Conservation (phyloP, 2,888 invertebrate species). For the Osedax frankpressi region DNA sequence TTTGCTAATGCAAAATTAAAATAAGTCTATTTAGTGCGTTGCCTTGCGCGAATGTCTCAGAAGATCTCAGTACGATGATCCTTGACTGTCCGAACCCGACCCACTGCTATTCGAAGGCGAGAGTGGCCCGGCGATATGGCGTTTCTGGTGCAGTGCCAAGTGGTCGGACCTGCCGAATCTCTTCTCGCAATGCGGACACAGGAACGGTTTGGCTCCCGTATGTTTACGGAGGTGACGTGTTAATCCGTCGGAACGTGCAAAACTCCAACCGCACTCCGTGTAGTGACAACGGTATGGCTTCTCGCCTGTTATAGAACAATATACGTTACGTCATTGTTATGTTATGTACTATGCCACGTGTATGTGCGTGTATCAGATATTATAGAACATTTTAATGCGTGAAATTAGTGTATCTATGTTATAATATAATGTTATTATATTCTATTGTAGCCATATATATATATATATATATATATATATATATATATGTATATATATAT, state of each 20-base stretch:
- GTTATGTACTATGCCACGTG: too few relatives aligned
- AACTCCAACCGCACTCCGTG: slow-evolving; percentile 52
- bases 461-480: slow-evolving; percentile 12
- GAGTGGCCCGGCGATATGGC: slow-evolving; percentile 50
- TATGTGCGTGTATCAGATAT: background rate
- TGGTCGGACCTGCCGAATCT: slow-evolving; percentile 54
- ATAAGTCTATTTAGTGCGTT: too few relatives aligned
- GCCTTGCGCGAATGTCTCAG: too few relatives aligned
- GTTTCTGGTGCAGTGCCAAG: slow-evolving; percentile 53
- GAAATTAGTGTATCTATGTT: too few relatives aligned
- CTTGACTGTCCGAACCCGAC: background rate
- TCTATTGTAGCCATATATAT: background rate
- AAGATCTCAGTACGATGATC: background rate
- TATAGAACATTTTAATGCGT: too few relatives aligned
- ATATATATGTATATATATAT: slow-evolving; percentile 11
- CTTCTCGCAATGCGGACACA: slow-evolving; percentile 52
- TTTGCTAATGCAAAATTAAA: too few relatives aligned
- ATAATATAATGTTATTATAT: too few relatives aligned
- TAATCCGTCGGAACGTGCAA: slow-evolving; percentile 53
- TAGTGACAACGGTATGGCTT: slow-evolving; percentile 53
- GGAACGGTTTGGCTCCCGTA: slow-evolving; percentile 54
- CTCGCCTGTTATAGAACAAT: slow-evolving; percentile 46
- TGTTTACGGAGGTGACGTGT: slow-evolving; percentile 53
- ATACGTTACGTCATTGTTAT: too few relatives aligned
- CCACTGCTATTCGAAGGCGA: background rate